phyloP scores from a whole-genome alignment of 1,140 invertebrate genomes.

The Orchesella cincta region DNA sequence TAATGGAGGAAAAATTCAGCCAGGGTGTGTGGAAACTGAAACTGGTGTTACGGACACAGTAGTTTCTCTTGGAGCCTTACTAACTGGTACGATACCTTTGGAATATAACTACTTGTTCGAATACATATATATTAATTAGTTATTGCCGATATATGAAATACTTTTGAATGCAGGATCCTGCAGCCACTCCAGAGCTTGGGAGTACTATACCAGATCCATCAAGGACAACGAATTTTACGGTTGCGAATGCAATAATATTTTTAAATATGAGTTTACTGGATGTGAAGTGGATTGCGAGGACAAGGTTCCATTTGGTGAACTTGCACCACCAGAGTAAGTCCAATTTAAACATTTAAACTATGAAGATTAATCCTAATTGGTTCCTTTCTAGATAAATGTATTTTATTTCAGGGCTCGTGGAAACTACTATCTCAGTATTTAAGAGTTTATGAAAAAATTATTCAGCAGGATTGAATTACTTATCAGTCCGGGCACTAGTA shows the following conservation, averaged over 20 bases:
- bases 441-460: neutral
- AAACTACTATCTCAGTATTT: conserved; percentile 89
- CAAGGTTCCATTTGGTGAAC: conserved; percentile 30
- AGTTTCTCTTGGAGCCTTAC: conserved; percentile 38
- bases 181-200: conserved; percentile 46
- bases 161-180: conserved; percentile 38
- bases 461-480: neutral
- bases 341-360: neutral
- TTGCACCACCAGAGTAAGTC: neutral
- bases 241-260: conserved; percentile 34
- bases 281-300: conserved; percentile 17
- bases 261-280: conserved; percentile 20
- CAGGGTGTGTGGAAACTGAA: conserved; percentile 38
- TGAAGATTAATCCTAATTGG: neutral
- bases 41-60: conserved; percentile 30
- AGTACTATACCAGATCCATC: conserved; percentile 44
- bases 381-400: neutral
- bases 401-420: conserved; percentile 95
- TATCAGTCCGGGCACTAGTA: neutral
- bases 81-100: neutral
- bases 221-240: conserved; percentile 20
- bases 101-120: too few relatives aligned
- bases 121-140: neutral
- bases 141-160: neutral
- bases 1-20: conserved; percentile 44